Evolutionary conservation across 2,797 vertebrate genomes (phyloP), one percentile per base, ranked within the genome.

Genomic region (Pampus argenteus): DNA sequence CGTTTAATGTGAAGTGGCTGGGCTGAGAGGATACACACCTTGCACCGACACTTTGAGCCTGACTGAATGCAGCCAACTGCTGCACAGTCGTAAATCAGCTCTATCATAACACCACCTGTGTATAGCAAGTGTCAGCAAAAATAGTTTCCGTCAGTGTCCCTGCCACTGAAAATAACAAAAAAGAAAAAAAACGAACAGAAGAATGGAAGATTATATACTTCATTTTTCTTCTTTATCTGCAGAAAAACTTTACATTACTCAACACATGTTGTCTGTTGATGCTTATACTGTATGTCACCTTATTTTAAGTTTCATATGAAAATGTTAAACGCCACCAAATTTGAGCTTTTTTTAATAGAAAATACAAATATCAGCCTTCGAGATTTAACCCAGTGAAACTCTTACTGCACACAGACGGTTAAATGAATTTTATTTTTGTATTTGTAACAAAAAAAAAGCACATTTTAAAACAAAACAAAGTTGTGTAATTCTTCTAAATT

Each of bases 1-100:
- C 45, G 23, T 84, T 89, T 79, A 83, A 79, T 82, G 80, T 80
- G 85, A 84, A 88, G 81, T 79, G 84, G 66, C 62, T 49, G 63
- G 38, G 42, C 56, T 47, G 72, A 50, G 77, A 69, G 81, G 78
- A 85, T 69, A 60, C 77, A 68, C 72, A 64, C 68, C 70, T 68
- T 64, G 74, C 57, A 2, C 59, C 7, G 55, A 77, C 74, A 69
- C 75, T 76, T 72, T 54, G 78, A 89, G 73, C 36, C 67, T 36
- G 71, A 78, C 62, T 65, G 69, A 74, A 48, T 54, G 45, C 62
- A 55, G 54, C 47, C 20, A 38, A 28, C 57, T 25, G 31, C 51
- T 50, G 38, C 67, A 23, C 66, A 63, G 48, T 59, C 77, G 72
- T 83, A 74, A 74, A 82, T 87, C 76, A 64, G 26, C 38, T 49